Evolutionary conservation across 2,888 invertebrate genomes (phyloP), one percentile per base, ranked within the genome.

Genomic region (Coenonympha arcania): DNA sequence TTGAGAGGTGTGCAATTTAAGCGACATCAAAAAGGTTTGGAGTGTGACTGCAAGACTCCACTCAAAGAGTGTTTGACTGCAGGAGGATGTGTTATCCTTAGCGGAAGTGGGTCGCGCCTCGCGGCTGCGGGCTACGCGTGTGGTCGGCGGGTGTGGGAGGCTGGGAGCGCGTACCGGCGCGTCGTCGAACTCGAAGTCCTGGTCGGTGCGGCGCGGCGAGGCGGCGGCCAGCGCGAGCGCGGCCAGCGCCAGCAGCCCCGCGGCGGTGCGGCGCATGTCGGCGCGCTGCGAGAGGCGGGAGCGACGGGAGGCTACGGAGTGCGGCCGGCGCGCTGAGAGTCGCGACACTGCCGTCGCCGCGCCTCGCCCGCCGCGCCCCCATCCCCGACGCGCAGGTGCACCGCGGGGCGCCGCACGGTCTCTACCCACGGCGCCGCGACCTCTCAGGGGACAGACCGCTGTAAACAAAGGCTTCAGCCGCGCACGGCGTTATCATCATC

Each of bases 131-230:
- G 18, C 4, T 18, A 18, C 4, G 18, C 22, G 2, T 2, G 26
- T 8, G 8, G n/a, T 18, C 18, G 0, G 18, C 1, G 33, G 6
- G 34, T 4, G 34, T 3, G 9, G 6, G 9, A 16, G 16, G 0
- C 2, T 6, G 20, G 13, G 2, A 5, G 13, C 5, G 9, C 47
- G 73, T 67, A 80, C 81, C 75, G 72, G 68, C 45, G 74, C 75
- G 60, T 84, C 84, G 64, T 77, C 81, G 71, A 84, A 84, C 71
- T 84, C 84, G 73, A 84, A 84, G 76, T 84, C 84, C 59, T 73
- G 73, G 63, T 80, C 82, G 53, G 61, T 49, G 33, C 73, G 70
- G 8, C 69, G 63, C 51, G 69, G 63, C 41, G 68, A 63, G 52
- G 63, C 65, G 50, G 68, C 66, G 49, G 66, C 63, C 18, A 11